These are phyloP conservation scores for Natator depressus DNA, from an alignment of 2,113 vertebrate genomes.

Conservation along the genomic window DNA sequence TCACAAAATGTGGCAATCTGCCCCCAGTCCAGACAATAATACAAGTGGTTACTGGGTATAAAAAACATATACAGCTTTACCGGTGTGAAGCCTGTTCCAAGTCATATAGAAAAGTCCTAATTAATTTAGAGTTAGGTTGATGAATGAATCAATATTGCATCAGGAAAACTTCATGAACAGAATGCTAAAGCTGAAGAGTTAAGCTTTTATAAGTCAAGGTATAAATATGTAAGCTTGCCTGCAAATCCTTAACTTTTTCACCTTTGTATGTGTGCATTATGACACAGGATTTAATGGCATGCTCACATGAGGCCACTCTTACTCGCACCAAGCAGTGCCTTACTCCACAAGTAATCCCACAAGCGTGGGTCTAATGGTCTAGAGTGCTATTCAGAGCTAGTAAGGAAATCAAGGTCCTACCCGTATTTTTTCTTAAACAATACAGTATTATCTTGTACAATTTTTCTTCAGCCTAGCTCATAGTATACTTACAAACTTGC, in stretches of 20 bases:
- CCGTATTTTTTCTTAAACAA: neutral
- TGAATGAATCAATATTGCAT: neutral
- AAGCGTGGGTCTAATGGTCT: neutral
- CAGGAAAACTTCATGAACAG: neutral
- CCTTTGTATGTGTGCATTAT: neutral
- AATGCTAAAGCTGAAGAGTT: neutral
- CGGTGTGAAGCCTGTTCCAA: neutral
- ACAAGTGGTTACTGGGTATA: neutral
- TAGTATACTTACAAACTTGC: neutral
- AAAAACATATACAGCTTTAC: neutral
- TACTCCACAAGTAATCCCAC: neutral
- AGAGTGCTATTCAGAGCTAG: neutral
- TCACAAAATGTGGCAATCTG: neutral
- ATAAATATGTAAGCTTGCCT: neutral
- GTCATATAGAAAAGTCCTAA: neutral
- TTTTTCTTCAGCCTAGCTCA: neutral
- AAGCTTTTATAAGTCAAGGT: neutral
- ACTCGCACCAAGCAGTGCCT: neutral
- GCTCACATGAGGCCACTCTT: neutral
- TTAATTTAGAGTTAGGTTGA: neutral
- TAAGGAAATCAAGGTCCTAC: neutral
- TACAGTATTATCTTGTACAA: neutral
- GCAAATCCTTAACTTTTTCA: slow-evolving; percentile 1
- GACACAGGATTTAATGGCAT: neutral
- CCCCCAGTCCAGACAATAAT: neutral